phyloP scores from a whole-genome alignment of 2,113 vertebrate genomes.

The Lipotes vexillifer region DNA sequence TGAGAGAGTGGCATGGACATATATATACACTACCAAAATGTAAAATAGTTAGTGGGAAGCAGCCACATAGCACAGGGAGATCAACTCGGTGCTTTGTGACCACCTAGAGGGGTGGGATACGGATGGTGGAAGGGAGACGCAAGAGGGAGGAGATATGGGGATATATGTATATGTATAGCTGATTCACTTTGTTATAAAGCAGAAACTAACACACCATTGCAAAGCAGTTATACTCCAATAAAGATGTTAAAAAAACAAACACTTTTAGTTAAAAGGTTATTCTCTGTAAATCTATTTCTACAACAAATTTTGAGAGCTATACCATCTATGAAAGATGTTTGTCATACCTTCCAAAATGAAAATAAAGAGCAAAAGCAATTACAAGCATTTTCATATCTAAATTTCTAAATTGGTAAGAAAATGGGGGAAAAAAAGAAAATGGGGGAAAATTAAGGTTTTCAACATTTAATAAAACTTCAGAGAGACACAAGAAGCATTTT shows the following conservation, averaged over 20 bases:
- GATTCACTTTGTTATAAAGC: too few species aligned
- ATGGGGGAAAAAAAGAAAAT: not conserved
- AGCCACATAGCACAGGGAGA: too few species aligned
- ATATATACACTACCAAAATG: too few species aligned
- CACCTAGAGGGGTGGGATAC: too few species aligned
- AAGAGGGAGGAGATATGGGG: too few species aligned
- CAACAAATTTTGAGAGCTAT: not conserved
- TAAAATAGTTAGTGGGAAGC: too few species aligned
- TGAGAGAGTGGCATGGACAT: too few species aligned
- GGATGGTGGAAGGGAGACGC: too few species aligned
- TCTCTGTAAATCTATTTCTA: slow-evolving; percentile 11
- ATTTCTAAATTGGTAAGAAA: not conserved
- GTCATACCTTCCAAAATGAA: not conserved
- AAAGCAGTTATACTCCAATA: too few species aligned
- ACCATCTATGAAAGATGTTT: not conserved
- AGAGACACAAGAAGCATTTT: not conserved
- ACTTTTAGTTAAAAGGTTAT: not conserved
- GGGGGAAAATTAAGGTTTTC: not conserved
- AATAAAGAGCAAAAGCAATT: not conserved
- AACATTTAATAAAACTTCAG: not conserved
- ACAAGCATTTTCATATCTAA: not conserved
- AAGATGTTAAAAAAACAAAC: not conserved
- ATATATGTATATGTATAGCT: too few species aligned
- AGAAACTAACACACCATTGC: too few species aligned
- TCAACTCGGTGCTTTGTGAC: too few species aligned